These are phyloP conservation scores for Ooceraea biroi DNA, from an alignment of 1,140 invertebrate species.

Conservation along the genomic window DNA sequence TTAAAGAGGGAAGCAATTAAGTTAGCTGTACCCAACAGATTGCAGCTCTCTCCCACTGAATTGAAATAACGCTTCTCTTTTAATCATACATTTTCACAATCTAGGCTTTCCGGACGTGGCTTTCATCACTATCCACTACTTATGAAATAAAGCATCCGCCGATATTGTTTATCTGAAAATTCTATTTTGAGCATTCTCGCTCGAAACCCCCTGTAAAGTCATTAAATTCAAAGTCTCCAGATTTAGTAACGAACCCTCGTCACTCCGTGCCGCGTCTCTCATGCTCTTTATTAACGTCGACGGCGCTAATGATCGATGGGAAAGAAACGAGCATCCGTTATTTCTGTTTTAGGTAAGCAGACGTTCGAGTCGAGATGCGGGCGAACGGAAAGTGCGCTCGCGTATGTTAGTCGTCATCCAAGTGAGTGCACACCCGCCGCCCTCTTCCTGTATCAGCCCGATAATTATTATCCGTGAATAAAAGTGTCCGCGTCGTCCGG, in stretches of 20 bases:
- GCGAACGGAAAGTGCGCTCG: neutral
- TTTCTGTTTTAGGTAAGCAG: conserved; percentile 83
- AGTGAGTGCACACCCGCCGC: conserved; percentile 41
- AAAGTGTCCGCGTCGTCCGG: too few relatives aligned
- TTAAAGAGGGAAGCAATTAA: conserved; percentile 1
- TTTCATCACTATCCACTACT: neutral
- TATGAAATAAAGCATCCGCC: neutral
- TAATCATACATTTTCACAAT: neutral
- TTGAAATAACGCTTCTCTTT: neutral
- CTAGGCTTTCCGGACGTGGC: neutral
- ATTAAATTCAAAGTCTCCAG: conserved; percentile 52
- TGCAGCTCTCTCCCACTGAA: neutral
- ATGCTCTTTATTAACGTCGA: conserved; percentile 54
- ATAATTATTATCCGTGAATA: too few relatives aligned
- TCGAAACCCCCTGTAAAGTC: neutral
- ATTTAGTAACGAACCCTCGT: conserved; percentile 60
- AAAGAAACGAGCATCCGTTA: conserved; percentile 61
- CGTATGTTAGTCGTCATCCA: conserved; percentile 4
- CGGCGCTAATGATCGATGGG: conserved; percentile 56
- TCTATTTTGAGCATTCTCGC: conserved; percentile 36
- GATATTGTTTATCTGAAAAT: conserved; percentile 3
- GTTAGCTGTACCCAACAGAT: neutral
- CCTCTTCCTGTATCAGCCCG: conserved; percentile 40
- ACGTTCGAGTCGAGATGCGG: conserved; percentile 44
- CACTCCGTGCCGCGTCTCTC: conserved; percentile 41